Evolutionary conservation across 2,888 invertebrate genomes (phyloP), one percentile per base, ranked within the genome.

Genomic region (Cosmia trapezina): DNA sequence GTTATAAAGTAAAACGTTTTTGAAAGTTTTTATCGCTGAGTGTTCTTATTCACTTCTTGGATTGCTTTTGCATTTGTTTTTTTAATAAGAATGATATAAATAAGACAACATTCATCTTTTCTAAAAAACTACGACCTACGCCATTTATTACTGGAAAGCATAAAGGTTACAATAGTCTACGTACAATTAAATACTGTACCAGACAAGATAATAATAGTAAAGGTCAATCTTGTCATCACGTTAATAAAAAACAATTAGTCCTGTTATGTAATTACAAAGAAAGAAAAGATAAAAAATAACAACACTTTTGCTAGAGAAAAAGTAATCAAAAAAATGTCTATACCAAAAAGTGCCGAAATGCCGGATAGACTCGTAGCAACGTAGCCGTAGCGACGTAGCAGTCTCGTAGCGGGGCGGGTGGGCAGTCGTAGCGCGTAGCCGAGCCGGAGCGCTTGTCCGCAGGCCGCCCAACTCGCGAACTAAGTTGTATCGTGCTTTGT

Each of bases 351-450:
- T 80, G n/a, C 19, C 28, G 12, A 64, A 59, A 61, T 51, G 43
- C 53, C 33, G 8, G 66, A 70, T 82, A 78, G 74, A 71, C 47
- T 68, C 67, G 74, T 61, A 78, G 72, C 79, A 45, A 9, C 60
- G 80, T 64, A 68, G 64, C 12, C 60, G 80, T 64, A 68, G 64
- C 60, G 70, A 47, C 72, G 78, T 78, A 84, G 84, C 81, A 69
- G 65, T 45, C 54, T 73, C 80, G 85, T 85, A 86, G 82, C 80
- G 83, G 86, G 88, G 89, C 87, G 90, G 88, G 87, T 88, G 87
- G 91, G 86, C 76, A 84, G 90, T 87, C 93, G 94, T 89, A 93
- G 84, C 82, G 89, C 88, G 85, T 84, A 87, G 86, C 85, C 83
- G 84, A 84, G 83, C 84, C 84, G 86, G 75, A 83, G 89, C 89